phyloP scores from a whole-genome alignment of 2,113 vertebrate genomes.

The Saguinus imperator region DNA sequence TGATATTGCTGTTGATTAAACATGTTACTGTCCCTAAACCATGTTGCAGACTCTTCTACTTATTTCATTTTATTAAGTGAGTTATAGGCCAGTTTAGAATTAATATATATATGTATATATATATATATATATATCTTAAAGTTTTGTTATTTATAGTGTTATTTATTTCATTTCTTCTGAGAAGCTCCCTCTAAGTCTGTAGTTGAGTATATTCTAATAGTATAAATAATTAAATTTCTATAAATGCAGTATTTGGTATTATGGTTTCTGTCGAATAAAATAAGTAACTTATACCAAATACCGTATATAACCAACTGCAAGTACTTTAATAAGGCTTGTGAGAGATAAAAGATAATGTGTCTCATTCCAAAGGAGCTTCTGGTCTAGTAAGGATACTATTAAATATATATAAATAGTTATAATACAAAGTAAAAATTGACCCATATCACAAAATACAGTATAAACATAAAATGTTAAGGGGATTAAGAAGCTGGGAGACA shows the following conservation, averaged over 20 bases:
- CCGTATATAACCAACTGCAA: neutral
- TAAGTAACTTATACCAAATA: neutral
- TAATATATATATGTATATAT: neutral
- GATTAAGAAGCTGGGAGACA: neutral
- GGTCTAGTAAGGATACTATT: neutral
- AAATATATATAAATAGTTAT: neutral
- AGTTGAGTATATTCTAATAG: neutral
- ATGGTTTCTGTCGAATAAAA: neutral
- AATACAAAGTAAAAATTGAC: constrained; percentile 19
- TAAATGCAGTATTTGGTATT: constrained; percentile 7
- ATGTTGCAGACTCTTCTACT: constrained; percentile 26
- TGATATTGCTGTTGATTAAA: constrained; percentile 66
- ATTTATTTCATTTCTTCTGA: constrained; percentile 45
- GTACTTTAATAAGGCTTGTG: neutral
- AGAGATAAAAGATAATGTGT: neutral
- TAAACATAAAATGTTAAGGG: neutral
- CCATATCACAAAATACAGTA: neutral
- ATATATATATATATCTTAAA: neutral
- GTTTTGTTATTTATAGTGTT: constrained; percentile 32
- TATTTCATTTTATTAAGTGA: constrained; percentile 16
- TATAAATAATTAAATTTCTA: constrained; percentile 17
- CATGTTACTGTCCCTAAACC: constrained; percentile 56
- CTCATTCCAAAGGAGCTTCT: neutral
- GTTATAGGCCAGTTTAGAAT: neutral
- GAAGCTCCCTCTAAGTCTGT: neutral